Evolutionary conservation across 2,888 invertebrate species (phyloP), one percentile per base, ranked within the genome.

Genomic region (Drosophila hawaiiensis): DNA sequence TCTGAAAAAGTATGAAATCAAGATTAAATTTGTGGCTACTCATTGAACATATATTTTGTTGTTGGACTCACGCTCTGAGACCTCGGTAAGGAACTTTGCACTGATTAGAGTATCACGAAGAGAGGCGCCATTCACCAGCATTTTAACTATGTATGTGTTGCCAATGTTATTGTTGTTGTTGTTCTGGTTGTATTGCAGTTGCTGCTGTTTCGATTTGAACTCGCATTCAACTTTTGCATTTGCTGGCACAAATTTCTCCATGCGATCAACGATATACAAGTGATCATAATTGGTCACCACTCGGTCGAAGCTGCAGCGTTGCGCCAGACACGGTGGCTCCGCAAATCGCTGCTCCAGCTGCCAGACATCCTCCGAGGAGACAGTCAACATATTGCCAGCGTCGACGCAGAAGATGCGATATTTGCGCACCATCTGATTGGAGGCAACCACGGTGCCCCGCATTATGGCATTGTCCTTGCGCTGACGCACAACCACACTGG

Each of bases 321-420:
- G 93, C 0, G 96, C 96, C 94, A 97, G 96, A 61, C 95, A 95
- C 0, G 97, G 96, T 28, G 96, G 91, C 5, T 94, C 94, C 92
- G 96, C 94, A 73, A 96, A 95, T 71, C 95, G 94, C 55, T 94
- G 94, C 81, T 97, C 96, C 69, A 97, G 94, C 60, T 95, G 95
- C 95, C 96, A 97, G 31, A 97, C 95, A 82, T 96, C 95, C 71
- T 94, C 94, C 0, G 94, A 94, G 54, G 95, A 94, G 0, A 97
- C 95, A 0, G 95, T 93, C 49, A 95, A 95, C 66, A 94, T 94
- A 86, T 97, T 97, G 4, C 97, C 97, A 83, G 96, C 97, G 92
- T 97, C 97, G 1, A 97, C 94, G 88, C 96, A 97, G 33, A 95
- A 94, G 0, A 97, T 96, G 67, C 95, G 94, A 91, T 95, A 95